phyloP scores from a whole-genome alignment of 1,140 invertebrate genomes.

The Meloidogyne exigua region DNA sequence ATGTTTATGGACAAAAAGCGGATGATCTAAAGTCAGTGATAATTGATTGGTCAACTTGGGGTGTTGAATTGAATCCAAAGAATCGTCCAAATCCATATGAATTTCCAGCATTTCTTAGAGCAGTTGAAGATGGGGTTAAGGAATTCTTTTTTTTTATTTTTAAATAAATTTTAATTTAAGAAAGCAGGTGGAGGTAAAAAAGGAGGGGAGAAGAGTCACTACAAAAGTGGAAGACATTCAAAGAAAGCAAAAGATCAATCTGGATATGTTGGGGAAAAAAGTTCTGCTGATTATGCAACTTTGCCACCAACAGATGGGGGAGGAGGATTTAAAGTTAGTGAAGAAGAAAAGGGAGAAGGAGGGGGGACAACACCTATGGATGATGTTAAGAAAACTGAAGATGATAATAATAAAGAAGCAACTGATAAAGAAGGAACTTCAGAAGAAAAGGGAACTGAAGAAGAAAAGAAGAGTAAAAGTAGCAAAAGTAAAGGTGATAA shows the following conservation, averaged over 20 bases:
- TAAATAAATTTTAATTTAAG: neutral
- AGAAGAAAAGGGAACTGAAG: neutral
- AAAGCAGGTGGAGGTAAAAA: neutral
- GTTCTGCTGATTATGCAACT: neutral
- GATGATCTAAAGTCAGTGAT: neutral
- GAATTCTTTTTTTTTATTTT: neutral
- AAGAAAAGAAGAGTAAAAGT: neutral
- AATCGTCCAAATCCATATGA: neutral
- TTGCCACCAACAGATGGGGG: neutral
- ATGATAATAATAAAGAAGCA: neutral
- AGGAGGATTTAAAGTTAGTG: neutral
- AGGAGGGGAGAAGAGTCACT: neutral
- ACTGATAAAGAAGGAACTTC: no score
- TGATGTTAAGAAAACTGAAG: neutral
- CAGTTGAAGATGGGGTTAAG: neutral
- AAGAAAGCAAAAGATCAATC: neutral
- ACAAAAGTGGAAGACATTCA: neutral
- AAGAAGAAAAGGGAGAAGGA: neutral
- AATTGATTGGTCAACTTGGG: slow-evolving; percentile 1
- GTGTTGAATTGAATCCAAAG: slow-evolving; percentile 1
- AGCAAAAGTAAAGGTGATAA: no score
- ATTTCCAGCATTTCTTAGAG: neutral
- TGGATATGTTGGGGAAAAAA: neutral
- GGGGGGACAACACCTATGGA: neutral
- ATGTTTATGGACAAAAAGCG: neutral